A percentile compares a stretch with the other conserved stretches of the same genome.
phyloP scores from a whole-genome alignment of 2,888 invertebrate genomes.

The Leptothorax acervorum region DNA sequence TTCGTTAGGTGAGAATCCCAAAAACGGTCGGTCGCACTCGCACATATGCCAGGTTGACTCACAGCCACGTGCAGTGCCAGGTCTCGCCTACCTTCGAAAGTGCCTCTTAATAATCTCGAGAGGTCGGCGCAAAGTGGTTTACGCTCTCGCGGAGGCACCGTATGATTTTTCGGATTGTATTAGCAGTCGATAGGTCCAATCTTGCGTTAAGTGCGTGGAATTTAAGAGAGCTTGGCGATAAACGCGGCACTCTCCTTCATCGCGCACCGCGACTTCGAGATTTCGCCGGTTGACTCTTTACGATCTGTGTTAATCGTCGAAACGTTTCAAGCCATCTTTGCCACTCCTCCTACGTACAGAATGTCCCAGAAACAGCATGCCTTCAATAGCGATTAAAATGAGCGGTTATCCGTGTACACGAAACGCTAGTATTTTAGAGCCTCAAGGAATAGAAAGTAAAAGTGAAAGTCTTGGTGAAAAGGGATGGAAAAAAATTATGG shows the following conservation, averaged over 20 bases:
- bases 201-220: constrained; percentile 49
- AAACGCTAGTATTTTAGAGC: background rate
- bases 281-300: constrained; percentile 57
- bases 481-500: background rate
- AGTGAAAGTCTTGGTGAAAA: background rate
- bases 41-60: constrained; percentile 56
- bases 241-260: constrained; percentile 45
- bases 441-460: background rate
- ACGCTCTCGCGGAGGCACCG: constrained; percentile 26
- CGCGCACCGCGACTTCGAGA: background rate
- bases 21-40: constrained; percentile 61
- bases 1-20: constrained; percentile 77
- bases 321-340: constrained; percentile 51
- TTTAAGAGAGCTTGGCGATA: constrained; percentile 55
- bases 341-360: constrained; percentile 57
- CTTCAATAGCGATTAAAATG: constrained; percentile 4
- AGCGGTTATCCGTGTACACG: background rate
- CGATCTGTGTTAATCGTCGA: constrained; percentile 64
- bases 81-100: constrained; percentile 48
- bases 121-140: constrained; percentile 28
- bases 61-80: constrained; percentile 12
- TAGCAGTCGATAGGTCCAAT: constrained; percentile 31
- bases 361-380: background rate
- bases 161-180: constrained; percentile 50
- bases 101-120: constrained; percentile 56